phyloP scores from a whole-genome alignment of 2,888 invertebrate genomes.

The Corbicula japonica region DNA sequence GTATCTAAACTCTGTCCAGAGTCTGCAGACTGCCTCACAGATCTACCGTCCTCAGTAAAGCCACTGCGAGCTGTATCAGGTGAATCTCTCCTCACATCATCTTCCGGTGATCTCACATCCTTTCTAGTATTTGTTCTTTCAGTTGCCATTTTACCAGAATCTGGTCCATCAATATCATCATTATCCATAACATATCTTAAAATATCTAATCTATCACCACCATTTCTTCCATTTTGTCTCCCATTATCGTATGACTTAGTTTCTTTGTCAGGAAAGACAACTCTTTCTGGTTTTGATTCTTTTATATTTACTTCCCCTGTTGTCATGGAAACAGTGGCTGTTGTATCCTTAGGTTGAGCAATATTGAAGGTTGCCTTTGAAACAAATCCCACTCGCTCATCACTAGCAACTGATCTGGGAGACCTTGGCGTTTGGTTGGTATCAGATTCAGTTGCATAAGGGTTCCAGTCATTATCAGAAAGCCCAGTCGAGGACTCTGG shows the following conservation, averaged over 20 bases:
- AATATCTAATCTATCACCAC: constrained; percentile 45
- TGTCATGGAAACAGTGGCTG: constrained; percentile 50
- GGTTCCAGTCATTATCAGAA: constrained; percentile 83
- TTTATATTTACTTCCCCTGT: constrained; percentile 48
- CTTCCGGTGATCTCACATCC: constrained; percentile 36
- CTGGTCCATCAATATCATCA: constrained; percentile 7
- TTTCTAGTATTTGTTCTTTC: neutral
- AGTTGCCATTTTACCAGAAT: neutral
- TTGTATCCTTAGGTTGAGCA: constrained; percentile 26
- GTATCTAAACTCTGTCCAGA: constrained; percentile 46
- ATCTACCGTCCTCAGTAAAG: constrained; percentile 46
- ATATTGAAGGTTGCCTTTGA: constrained; percentile 56
- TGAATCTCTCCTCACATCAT: constrained; percentile 25
- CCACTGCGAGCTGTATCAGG: constrained; percentile 41
- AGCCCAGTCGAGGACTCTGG: constrained; percentile 80
- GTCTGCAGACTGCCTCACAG: constrained; percentile 52
- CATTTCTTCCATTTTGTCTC: constrained; percentile 9
- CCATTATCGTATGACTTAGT: constrained; percentile 2
- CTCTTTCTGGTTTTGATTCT: constrained; percentile 6
- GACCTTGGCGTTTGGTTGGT: constrained; percentile 77
- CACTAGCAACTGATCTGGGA: constrained; percentile 55
- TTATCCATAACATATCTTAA: constrained; percentile 51
- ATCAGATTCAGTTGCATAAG: constrained; percentile 81
- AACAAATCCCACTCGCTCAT: constrained; percentile 51
- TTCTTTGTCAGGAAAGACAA: constrained; percentile 9